phyloP scores from a whole-genome alignment of 2,113 vertebrate genomes.

The Scomber japonicus region DNA sequence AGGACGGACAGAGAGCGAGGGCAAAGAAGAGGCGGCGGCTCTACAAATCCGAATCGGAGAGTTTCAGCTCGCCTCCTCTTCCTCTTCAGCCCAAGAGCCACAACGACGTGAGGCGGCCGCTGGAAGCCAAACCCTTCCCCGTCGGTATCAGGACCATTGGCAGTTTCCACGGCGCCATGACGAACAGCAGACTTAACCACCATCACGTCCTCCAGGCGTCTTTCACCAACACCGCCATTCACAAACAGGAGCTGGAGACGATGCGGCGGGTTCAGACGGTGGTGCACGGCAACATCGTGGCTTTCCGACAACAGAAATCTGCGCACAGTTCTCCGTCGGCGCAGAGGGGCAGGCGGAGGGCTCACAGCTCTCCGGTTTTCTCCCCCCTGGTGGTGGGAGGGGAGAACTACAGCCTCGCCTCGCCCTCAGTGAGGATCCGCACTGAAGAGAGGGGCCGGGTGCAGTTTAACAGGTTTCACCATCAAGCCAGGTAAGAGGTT shows the following conservation, averaged over 20 bases:
- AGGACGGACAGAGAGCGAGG: slow-evolving; percentile 59
- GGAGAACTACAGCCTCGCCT: slow-evolving; percentile 81
- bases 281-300: slow-evolving; percentile 45
- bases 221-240: background rate
- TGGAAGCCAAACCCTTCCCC: slow-evolving; percentile 74
- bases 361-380: slow-evolving; percentile 76
- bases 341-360: slow-evolving; percentile 74
- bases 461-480: slow-evolving; percentile 72
- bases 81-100: slow-evolving; percentile 62
- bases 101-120: slow-evolving; percentile 47
- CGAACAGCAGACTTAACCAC: slow-evolving; percentile 69
- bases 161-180: slow-evolving; percentile 78
- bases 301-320: slow-evolving; percentile 73
- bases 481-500: slow-evolving; percentile 64
- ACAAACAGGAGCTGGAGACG: slow-evolving; percentile 57
- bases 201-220: slow-evolving; percentile 60
- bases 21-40: slow-evolving; percentile 81
- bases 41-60: slow-evolving; percentile 84
- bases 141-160: slow-evolving; percentile 73
- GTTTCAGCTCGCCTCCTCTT: slow-evolving; percentile 55
- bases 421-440: slow-evolving; percentile 71
- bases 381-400: slow-evolving; percentile 80
- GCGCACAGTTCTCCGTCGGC: slow-evolving; percentile 18
- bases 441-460: slow-evolving; percentile 64
- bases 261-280: slow-evolving; percentile 51